Evolutionary conservation across 2,113 vertebrate genomes (phyloP).

Genomic region (Coregonus clupeaformis): DNA sequence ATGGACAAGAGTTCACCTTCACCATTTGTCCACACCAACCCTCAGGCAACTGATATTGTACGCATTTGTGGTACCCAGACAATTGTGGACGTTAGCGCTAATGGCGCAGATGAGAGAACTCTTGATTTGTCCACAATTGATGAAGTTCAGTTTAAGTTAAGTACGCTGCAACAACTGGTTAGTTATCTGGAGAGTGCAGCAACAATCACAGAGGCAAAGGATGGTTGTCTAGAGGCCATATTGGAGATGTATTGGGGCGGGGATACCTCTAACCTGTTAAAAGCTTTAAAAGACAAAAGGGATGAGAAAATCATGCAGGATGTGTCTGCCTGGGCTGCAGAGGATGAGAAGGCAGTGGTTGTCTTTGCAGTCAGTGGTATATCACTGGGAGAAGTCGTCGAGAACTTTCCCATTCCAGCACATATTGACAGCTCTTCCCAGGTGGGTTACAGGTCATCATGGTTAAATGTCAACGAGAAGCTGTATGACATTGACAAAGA

Average conservation of each 20-base stretch:
- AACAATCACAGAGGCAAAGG: background rate
- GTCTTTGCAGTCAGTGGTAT: background rate
- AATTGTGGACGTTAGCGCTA: too few relatives aligned
- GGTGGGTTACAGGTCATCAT: background rate
- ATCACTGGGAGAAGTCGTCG: background rate
- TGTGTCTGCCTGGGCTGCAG: conserved; percentile 4
- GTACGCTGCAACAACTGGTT: conserved; percentile 30
- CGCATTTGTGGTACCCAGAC: too few relatives aligned
- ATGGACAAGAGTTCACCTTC: too few relatives aligned
- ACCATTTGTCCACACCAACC: too few relatives aligned
- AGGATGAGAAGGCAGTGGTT: conserved; percentile 17
- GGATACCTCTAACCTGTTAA: background rate
- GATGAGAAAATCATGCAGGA: conserved; percentile 8
- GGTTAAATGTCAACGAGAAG: conserved; percentile 6
- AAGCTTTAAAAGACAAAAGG: conserved; percentile 47
- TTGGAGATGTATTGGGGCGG: conserved; percentile 28
- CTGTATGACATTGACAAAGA: conserved; percentile 3
- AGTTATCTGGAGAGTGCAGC: conserved; percentile 5
- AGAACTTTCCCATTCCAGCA: background rate
- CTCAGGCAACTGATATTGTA: too few relatives aligned
- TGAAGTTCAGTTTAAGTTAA: conserved; percentile 21
- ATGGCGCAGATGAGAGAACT: background rate
- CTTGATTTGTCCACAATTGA: background rate
- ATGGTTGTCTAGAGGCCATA: conserved; percentile 19
- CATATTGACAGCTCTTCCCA: background rate